These are phyloP conservation scores for Allophyes oxyacanthae DNA, from an alignment of 2,888 invertebrate genomes.

Conservation along the genomic window DNA sequence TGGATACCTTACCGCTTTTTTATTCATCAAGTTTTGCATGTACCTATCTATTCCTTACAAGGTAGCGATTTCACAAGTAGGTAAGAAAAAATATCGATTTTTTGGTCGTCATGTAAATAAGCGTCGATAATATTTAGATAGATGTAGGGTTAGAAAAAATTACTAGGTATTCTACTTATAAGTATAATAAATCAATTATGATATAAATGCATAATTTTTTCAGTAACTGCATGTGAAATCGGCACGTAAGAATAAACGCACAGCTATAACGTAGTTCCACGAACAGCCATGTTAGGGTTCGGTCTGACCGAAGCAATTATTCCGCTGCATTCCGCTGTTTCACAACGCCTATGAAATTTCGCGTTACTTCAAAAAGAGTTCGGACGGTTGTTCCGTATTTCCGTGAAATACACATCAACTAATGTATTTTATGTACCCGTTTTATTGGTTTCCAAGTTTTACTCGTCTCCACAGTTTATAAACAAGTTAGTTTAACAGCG, in stretches of 20 bases:
- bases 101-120: no score
- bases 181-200: not conserved
- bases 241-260: conserved; percentile 34
- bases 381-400: conserved; percentile 18
- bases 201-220: conserved; percentile 1
- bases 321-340: conserved; percentile 44
- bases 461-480: conserved; percentile 9
- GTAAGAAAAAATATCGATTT: no score
- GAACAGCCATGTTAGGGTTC: conserved; percentile 10
- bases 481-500: conserved; percentile 10
- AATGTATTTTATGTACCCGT: conserved; percentile 14
- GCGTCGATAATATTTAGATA: no score
- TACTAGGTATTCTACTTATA: not conserved
- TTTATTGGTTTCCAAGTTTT: conserved; percentile 33
- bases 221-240: conserved; percentile 17
- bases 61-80: conserved; percentile 4
- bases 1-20: not conserved
- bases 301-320: conserved; percentile 32
- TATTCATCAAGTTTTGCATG: conserved; percentile 3
- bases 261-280: conserved; percentile 40
- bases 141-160: not conserved
- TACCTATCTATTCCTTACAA: not conserved
- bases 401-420: conserved; percentile 14
- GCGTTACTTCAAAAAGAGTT: conserved; percentile 26
- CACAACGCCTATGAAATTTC: conserved; percentile 39